Conservation (phyloP, 2,888 invertebrate species). For the Euclidia mi region DNA sequence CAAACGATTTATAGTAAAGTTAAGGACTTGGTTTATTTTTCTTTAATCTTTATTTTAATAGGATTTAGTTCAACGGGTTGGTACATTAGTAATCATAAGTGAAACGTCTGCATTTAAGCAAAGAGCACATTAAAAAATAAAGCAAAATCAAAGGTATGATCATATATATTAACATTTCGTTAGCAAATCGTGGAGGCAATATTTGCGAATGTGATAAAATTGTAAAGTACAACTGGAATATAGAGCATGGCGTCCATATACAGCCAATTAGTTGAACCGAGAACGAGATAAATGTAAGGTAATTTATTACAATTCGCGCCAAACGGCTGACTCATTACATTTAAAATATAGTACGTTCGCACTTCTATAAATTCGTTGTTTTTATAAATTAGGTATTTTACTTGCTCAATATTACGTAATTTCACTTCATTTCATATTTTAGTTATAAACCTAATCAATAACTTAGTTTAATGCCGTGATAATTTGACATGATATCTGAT, state of each 20-base stretch:
- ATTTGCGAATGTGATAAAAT: constrained; percentile 33
- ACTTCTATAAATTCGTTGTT: constrained; percentile 66
- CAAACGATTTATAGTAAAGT: constrained; percentile 3
- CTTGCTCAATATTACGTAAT: too few species aligned
- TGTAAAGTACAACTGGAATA: constrained; percentile 45
- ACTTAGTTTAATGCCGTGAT: too few species aligned
- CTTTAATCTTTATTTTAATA: too few species aligned
- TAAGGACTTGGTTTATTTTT: neutral
- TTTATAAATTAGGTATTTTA: too few species aligned
- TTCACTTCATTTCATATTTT: too few species aligned
- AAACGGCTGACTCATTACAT: constrained; percentile 79
- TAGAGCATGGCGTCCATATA: constrained; percentile 62
- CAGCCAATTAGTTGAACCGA: constrained; percentile 79
- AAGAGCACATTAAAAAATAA: too few species aligned
- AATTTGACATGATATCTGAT: too few species aligned
- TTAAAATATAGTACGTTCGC: constrained; percentile 82
- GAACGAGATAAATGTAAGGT: constrained; percentile 81
- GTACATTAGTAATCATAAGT: too few species aligned
- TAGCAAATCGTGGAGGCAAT: constrained; percentile 9
- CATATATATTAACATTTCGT: constrained; percentile 1
- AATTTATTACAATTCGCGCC: constrained; percentile 80
- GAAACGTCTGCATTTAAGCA: too few species aligned
- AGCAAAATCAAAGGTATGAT: too few species aligned
- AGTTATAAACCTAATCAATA: too few species aligned
- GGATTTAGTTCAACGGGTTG: too few species aligned